Evolutionary conservation across 1,140 invertebrate genomes (phyloP).

Genomic region (Steinernema feltiae): DNA sequence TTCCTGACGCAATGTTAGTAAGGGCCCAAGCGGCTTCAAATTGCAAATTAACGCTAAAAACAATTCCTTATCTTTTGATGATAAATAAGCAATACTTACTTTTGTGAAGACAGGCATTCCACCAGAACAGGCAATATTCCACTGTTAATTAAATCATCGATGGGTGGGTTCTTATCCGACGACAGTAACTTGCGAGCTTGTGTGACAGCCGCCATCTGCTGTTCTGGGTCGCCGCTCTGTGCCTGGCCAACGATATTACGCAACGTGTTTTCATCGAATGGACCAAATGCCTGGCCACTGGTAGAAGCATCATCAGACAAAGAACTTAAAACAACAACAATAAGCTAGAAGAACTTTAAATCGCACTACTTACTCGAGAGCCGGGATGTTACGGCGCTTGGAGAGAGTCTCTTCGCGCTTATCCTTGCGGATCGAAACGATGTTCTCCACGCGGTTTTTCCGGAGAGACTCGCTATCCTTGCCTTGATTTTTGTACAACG

Average conservation of each 20-base stretch:
- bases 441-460: constrained; percentile 76
- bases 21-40: constrained; percentile 99
- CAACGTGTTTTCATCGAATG: constrained; percentile 28
- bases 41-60: constrained; percentile 76
- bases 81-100: constrained; percentile 62
- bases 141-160: constrained; percentile 84
- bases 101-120: constrained; percentile 76
- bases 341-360: constrained; percentile 15
- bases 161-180: constrained; percentile 95
- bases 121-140: constrained; percentile 90
- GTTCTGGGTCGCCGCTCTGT: constrained; percentile 42
- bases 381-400: constrained; percentile 81
- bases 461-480: constrained; percentile 52
- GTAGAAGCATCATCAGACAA: constrained; percentile 33
- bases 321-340: constrained; percentile 14
- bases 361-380: constrained; percentile 27
- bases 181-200: constrained; percentile 77
- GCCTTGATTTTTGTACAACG: constrained; percentile 55
- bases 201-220: constrained; percentile 51
- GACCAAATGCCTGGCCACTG: constrained; percentile 20
- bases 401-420: constrained; percentile 90
- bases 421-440: constrained; percentile 87
- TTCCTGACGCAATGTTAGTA: constrained; percentile 97
- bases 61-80: constrained; percentile 25
- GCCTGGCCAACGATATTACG: constrained; percentile 50